These are phyloP conservation scores for Megathymus violae DNA, from an alignment of 1,140 invertebrate genomes.

Conservation along the genomic window DNA sequence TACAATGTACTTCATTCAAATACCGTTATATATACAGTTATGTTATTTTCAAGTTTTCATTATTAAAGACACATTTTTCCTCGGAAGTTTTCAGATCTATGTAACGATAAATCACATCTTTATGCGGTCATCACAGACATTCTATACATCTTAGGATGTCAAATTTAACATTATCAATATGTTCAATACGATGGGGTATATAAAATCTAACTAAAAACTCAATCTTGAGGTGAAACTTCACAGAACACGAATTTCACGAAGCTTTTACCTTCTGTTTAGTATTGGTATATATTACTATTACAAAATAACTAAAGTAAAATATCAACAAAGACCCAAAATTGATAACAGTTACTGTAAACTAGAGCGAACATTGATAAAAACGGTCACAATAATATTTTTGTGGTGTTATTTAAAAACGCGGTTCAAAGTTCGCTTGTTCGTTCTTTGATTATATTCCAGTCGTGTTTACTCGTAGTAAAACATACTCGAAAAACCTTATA, in stretches of 20 bases:
- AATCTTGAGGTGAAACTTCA: too few species aligned
- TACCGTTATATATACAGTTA: too few species aligned
- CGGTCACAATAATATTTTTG: conserved; percentile 5
- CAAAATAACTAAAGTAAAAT: not conserved
- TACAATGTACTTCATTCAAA: too few species aligned
- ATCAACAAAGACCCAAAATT: not conserved
- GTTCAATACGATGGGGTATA: too few species aligned
- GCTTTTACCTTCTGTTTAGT: too few species aligned
- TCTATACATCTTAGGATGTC: conserved; percentile 39
- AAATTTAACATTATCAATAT: conserved; percentile 60
- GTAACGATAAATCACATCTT: conserved; percentile 43
- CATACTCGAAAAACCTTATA: too few species aligned
- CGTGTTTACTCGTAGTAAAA: too few species aligned
- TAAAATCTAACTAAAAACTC: too few species aligned
- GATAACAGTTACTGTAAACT: not conserved
- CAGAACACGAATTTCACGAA: too few species aligned
- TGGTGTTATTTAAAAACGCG: conserved; percentile 1
- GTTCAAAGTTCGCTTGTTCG: conserved; percentile 1
- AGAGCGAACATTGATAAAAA: conserved; percentile 9
- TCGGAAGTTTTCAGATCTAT: conserved; percentile 17
- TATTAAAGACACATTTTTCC: conserved; percentile 3
- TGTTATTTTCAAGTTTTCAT: not conserved
- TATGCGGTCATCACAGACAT: conserved; percentile 48
- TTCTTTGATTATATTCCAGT: not conserved
- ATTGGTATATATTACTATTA: not conserved